Conservation (phyloP, 2,113 vertebrate genomes). For the Talpa occidentalis region DNA sequence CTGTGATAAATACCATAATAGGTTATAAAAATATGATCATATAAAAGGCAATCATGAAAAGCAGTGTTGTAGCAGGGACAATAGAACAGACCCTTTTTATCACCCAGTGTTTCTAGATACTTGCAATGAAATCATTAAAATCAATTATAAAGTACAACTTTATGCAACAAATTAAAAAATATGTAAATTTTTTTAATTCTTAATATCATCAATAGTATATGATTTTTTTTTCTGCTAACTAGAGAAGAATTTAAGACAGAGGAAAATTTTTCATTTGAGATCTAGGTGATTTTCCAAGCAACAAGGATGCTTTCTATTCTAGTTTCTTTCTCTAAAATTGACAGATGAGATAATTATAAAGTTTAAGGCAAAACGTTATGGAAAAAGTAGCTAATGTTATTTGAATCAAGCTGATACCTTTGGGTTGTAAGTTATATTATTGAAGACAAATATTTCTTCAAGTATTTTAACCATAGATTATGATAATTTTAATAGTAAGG, state of each 20-base stretch:
- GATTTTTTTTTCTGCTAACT: slow-evolving; percentile 71
- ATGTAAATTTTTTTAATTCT: slow-evolving; percentile 63
- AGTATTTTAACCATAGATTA: not conserved
- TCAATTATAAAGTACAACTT: slow-evolving; percentile 68
- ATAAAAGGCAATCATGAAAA: slow-evolving; percentile 18
- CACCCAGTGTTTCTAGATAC: slow-evolving; percentile 34
- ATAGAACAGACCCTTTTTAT: slow-evolving; percentile 13
- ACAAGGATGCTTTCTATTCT: slow-evolving; percentile 17
- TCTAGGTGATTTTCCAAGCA: slow-evolving; percentile 49
- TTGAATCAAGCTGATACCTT: not conserved
- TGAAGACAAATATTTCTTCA: not conserved
- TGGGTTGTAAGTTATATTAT: not conserved
- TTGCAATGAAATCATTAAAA: slow-evolving; percentile 74
- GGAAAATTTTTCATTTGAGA: slow-evolving; percentile 58
- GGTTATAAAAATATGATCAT: not conserved
- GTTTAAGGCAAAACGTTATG: slow-evolving; percentile 51
- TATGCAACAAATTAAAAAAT: slow-evolving; percentile 62
- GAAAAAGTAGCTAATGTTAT: slow-evolving; percentile 18
- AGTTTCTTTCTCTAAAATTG: slow-evolving; percentile 31
- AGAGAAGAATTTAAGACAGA: slow-evolving; percentile 57
- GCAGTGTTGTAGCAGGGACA: not conserved
- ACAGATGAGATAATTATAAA: slow-evolving; percentile 17
- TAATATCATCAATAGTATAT: slow-evolving; percentile 75
- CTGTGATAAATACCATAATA: not conserved
- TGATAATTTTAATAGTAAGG: not conserved